phyloP scores from a whole-genome alignment of 2,888 invertebrate species.

The Lamellibrachia columna region DNA sequence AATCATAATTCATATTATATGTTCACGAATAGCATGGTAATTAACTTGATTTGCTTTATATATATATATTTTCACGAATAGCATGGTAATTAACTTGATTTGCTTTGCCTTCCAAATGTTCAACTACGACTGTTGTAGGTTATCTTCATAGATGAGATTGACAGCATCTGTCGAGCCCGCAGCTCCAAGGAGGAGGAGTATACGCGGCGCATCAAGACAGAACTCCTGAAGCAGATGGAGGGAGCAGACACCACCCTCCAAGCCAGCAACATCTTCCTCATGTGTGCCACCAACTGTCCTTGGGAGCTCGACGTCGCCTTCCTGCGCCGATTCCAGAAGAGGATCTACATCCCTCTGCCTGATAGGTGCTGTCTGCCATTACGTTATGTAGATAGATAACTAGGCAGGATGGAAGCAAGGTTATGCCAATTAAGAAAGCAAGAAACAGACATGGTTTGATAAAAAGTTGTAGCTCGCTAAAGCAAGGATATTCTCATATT shows the following conservation, averaged over 20 bases:
- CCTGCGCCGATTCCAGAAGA: constrained; percentile 70
- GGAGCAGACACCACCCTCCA: constrained; percentile 50
- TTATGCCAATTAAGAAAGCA: background rate
- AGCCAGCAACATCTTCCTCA: constrained; percentile 63
- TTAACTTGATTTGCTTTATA: too few relatives aligned
- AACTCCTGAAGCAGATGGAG: constrained; percentile 71
- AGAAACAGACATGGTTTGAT: background rate
- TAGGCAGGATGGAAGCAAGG: background rate
- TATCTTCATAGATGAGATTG: constrained; percentile 73
- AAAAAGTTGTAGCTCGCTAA: background rate
- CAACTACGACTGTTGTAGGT: constrained; percentile 52
- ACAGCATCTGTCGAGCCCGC: constrained; percentile 70
- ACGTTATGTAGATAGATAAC: background rate
- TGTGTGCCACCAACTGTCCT: constrained; percentile 74
- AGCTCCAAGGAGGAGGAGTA: constrained; percentile 68
- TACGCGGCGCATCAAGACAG: constrained; percentile 71
- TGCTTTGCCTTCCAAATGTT: too few relatives aligned
- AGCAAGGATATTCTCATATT: background rate
- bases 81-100: too few relatives aligned
- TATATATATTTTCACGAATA: too few relatives aligned
- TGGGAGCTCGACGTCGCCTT: constrained; percentile 74
- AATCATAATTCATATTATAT: too few relatives aligned
- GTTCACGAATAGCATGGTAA: too few relatives aligned
- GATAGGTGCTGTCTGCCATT: constrained; percentile 57
- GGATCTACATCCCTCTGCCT: constrained; percentile 71